Percentiles rank a stretch among this genome's conserved stretches.
phyloP scores from a whole-genome alignment of 2,888 invertebrate species.

The Xanthorhoe spadicearia region DNA sequence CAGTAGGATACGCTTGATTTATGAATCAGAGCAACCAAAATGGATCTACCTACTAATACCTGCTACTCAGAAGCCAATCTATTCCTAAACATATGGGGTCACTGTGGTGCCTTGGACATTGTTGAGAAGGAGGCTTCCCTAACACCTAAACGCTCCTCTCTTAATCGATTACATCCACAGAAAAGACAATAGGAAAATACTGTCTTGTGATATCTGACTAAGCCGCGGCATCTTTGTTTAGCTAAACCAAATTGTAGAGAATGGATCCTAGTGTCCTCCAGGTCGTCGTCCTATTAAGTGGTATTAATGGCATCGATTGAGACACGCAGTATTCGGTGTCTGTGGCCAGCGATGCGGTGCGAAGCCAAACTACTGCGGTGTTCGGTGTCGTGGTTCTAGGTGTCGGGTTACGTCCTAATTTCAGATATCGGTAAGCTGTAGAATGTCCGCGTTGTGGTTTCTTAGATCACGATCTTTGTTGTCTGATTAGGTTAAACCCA shows the following conservation, averaged over 20 bases:
- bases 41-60: too few species aligned
- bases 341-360: constrained; percentile 52
- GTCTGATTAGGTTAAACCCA: background rate
- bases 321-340: constrained; percentile 37
- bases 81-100: too few species aligned
- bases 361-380: constrained; percentile 68
- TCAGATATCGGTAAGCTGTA: constrained; percentile 11
- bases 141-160: too few species aligned
- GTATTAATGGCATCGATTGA: constrained; percentile 36
- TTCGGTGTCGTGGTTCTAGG: constrained; percentile 63
- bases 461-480: constrained; percentile 18
- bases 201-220: too few species aligned
- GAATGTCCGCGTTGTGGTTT: constrained; percentile 26
- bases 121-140: too few species aligned
- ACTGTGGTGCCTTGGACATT: too few species aligned
- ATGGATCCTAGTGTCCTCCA: constrained; percentile 21
- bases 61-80: too few species aligned
- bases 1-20: too few species aligned
- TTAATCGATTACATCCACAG: too few species aligned
- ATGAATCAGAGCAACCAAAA: too few species aligned
- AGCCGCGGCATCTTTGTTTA: background rate
- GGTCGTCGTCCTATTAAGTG: constrained; percentile 32
- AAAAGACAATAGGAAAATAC: too few species aligned
- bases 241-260: background rate
- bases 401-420: constrained; percentile 47